Base-by-base conservation (phyloP, 2,888 invertebrate species). In the Ditylenchus weischeri region DNA sequence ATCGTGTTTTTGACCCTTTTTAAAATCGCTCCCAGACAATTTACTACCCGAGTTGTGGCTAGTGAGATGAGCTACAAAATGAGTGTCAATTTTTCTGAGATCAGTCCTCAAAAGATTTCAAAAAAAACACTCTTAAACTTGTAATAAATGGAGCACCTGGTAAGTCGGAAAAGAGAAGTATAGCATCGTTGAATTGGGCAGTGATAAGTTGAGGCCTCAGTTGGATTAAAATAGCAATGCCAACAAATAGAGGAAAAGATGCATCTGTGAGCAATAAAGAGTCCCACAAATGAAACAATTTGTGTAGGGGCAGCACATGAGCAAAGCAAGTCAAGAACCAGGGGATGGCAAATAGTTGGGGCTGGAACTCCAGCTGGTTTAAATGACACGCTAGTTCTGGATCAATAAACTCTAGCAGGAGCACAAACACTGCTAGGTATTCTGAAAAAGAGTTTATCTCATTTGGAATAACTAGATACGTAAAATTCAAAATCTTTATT, bases 231-330 rank as follows among this genome's bases (percentile, higher is more conserved):
- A 98, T 91, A 0, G 93, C 91, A 11, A 95, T 88, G 0, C 96
- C 98, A 83, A 98, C 91, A 83, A 91, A 93, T 1, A 98, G 86
- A 0, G 98, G 94, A 83, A 93, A 90, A 0, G 93, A 90, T 0
- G 92, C 90, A 79, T 93, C 92, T 69, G 93, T 93, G 29, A 96
- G 87, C 74, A 98, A 86, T 49, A 98, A 86, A 36, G 92, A 92
- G 85, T 98, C 98, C 98, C 98, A 98, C 57, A 98, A 85, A 84
- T 96, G 95, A 65, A 96, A 88, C 72, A 98, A 93, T 72, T 96
- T 96, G 85, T 95, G 93, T 23, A 98, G 87, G 0, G 98, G 98
- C 85, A 98, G 94, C 0, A 96, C 96, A 85, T 98, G 95, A 91
- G 85, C 51, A 86, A 87, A 81, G 76, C 75, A 75, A 59, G 81